Conservation (phyloP, 2,113 vertebrate species). For the Penelope pileata region DNA sequence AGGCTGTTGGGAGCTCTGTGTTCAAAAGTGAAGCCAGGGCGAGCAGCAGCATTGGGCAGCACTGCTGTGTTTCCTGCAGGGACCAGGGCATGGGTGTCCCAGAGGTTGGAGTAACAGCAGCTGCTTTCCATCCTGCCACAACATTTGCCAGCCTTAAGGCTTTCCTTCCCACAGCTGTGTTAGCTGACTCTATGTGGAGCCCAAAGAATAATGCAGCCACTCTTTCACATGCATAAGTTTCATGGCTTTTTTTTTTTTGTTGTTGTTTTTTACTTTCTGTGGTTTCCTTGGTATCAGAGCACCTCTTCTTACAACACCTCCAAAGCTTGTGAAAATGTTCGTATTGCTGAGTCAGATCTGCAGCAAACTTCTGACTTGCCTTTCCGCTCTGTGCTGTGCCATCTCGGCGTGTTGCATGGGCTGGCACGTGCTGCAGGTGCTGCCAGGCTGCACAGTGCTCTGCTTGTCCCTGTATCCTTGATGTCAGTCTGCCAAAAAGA, state of each 20-base stretch:
- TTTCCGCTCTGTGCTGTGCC: neutral
- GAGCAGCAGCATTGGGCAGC: neutral
- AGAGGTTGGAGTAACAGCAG: neutral
- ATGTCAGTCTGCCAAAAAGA: neutral
- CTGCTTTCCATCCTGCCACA: neutral
- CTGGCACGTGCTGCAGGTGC: neutral
- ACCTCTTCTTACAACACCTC: conserved; percentile 21
- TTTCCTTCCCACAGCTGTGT: neutral
- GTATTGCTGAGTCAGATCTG: conserved; percentile 39
- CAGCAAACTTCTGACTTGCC: conserved; percentile 3
- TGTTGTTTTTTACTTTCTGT: neutral
- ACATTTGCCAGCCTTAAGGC: neutral
- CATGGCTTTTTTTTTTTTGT: neutral
- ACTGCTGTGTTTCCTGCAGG: neutral
- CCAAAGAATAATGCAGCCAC: neutral
- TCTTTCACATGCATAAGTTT: neutral
- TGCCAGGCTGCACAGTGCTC: neutral
- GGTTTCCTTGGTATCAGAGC: conserved; percentile 14
- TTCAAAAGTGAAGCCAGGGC: neutral
- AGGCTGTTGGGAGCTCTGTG: neutral
- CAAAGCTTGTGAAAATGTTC: conserved; percentile 14
- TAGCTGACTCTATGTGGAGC: neutral
- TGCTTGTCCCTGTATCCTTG: neutral
- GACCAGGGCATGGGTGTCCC: neutral
- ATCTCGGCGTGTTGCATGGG: rapidly evolving